Evolutionary conservation across 2,113 vertebrate species (phyloP).

Genomic region (Bufo bufo): DNA sequence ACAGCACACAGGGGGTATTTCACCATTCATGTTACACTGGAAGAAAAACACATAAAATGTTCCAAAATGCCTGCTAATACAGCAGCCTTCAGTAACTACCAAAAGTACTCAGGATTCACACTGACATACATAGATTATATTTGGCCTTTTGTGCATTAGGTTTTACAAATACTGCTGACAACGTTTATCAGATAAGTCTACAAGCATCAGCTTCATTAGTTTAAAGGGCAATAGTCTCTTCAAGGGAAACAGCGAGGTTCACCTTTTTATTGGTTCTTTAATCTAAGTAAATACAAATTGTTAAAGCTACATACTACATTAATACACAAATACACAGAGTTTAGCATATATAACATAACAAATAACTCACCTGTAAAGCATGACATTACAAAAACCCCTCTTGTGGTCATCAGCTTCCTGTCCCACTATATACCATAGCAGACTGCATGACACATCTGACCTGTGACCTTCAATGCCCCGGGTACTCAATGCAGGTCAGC

Average conservation of each 20-base stretch:
- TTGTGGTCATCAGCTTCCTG: no score
- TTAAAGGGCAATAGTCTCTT: not conserved
- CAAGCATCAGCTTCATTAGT: not conserved
- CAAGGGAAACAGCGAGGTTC: not conserved
- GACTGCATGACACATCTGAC: no score
- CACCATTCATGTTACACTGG: conserved; percentile 24
- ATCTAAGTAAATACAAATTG: not conserved
- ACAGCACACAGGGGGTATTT: conserved; percentile 1
- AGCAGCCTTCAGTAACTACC: conserved; percentile 22
- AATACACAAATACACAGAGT: not conserved
- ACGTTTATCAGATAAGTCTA: not conserved
- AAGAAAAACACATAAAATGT: conserved; percentile 32
- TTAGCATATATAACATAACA: not conserved
- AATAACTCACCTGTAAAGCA: no score
- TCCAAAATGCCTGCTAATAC: conserved; percentile 36
- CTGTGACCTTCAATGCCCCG: no score
- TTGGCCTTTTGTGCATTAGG: not conserved
- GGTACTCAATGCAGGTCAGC: no score
- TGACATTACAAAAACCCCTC: no score
- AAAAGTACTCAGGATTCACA: conserved; percentile 10
- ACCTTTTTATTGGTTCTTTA: not conserved
- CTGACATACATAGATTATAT: conserved; percentile 3
- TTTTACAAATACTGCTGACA: conserved; percentile 15
- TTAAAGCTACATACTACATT: not conserved
- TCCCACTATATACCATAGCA: no score